Base-by-base conservation (phyloP, 2,797 vertebrate genomes). In the Chloroceryle inda region DNA sequence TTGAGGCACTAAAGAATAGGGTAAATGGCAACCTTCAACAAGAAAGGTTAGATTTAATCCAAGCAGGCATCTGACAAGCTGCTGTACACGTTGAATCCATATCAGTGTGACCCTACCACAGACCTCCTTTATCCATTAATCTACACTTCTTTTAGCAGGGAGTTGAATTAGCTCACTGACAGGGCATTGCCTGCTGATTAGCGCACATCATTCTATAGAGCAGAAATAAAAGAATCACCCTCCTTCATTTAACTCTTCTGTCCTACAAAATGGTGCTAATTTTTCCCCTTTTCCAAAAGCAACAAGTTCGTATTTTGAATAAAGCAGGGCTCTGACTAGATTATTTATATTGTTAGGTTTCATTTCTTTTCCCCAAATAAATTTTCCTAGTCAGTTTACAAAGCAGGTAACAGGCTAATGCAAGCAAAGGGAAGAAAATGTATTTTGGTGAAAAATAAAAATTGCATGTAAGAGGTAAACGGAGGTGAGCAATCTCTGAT, bases 121-220 rank as follows among this genome's bases (percentile, higher is more conserved):
- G 98, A 98, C 98, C 98, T 99, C 98, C 98, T 99, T 99, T 99
- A 99, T 99, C 99, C 99, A 99, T 99, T 99, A 99, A 99, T 99
- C 99, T 99, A 99, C 99, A 99, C 98, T 99, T 99, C 99, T 98
- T 98, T 98, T 98, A 99, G 98, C 98, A 98, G 98, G 98, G 98
- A 98, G 98, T 98, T 98, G 98, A 99, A 99, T 99, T 99, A 99
- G 99, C 99, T 99, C 98, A 98, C 98, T 96, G 98, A 98, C 97
- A 98, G 99, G 98, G 98, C 98, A 97, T 97, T 98, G 98, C 98
- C 97, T 98, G 97, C 98, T 99, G 99, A 99, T 99, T 99, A 99
- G 98, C 97, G 98, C 98, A 98, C 98, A 98, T 98, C 98, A 98
- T 98, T 98, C 98, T 97, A 97, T 95, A 97, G 94, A 97, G 96